Base-by-base conservation (phyloP, 2,888 invertebrate genomes). In the Spodoptera littoralis region DNA sequence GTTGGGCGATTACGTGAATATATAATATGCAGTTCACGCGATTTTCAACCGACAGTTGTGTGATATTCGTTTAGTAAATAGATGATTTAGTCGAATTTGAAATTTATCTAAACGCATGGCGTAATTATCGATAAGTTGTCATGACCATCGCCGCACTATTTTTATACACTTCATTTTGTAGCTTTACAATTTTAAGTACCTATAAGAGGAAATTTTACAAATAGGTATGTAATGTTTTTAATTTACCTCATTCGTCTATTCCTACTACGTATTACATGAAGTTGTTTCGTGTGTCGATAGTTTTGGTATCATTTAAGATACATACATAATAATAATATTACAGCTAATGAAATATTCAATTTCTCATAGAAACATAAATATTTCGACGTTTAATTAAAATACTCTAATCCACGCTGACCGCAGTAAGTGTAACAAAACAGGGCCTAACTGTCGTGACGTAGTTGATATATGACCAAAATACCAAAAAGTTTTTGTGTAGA, bases 201-300 rank as follows among this genome's bases (percentile, higher is more conserved):
- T 80, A 65, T 80, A 83, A 77, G 77, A 79, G 69, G 77, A 79
- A 76, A 80, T 68, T 77, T 82, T 80, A 82, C 79, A 84, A 86
- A 80, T 88, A 82, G 83, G 81, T 86, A 82, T 83, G 77, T 85
- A 84, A 79, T 79, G 70, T 80, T 81, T 76, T 73, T 76, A 81
- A 84, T 86, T 89, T 89, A 92, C 92, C 91, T 92, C 91, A 90
- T 86, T 88, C 79, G 83, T 89, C 82, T 91, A 90, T 90, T 92
- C 88, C 89, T 90, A 89, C 75, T 79, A 71, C 74, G 79, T 86
- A 83, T 85, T 80, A 83, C 86, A 88, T 84, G 87, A 88, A 82
- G 60, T 67, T 44, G 72, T 84, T 84, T 87, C 84, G 84, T 88
- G 87, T 88, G 83, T 86, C 79, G 79, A 73, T 89, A 86, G 84